Base-by-base conservation (phyloP, 2,113 vertebrate species). In the Myodes glareolus region DNA sequence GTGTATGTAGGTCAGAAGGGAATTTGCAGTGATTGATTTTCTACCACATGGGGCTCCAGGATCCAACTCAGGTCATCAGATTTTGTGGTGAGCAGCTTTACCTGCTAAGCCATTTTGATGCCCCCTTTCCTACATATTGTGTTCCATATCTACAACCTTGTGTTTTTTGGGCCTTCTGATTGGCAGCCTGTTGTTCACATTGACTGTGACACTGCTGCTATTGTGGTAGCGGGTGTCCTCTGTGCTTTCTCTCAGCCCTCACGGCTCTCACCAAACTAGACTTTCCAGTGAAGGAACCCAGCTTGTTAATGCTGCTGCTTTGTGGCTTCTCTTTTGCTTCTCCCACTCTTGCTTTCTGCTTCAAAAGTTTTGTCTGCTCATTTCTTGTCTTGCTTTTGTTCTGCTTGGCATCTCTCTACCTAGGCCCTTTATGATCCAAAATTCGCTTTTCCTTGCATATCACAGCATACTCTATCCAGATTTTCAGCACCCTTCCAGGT, bases 341-440 rank as follows among this genome's bases (percentile, higher is more conserved):
- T 29, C 45, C 68, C 11, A 36, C 76, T 84, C 72, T 93, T 55
- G 23, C 52, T 87, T 75, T 36, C 75, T 65, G n/a, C 81, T 88
- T 29, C 36, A 82, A 31, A 88, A 82, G 82, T 88, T 88, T 70
- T 91, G 27, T 95, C 55, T 96, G 33, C 72, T 85, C 65, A 10
- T 61, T 67, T 23, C n/a, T 93, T 75, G 61, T 85, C 36, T 47
- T 90, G 4, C 58, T 90, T 95, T 85, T 93, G 58, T 89, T 95
- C 58, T 76, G 7, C 29, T n/a, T 65, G 82, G 11, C 23, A 68
- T 89, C n/a, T 92, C 45, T 89, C 78, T 76, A 23, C n/a, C 27
- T 58, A 61, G 23, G 10, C 31, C 27, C 12, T 80, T 91, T 76
- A 36, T 92, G 36, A 94, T 61, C 61, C 81, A 42, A 33, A 52